These are phyloP conservation scores for Ochropacha duplaris DNA, from an alignment of 2,888 invertebrate species.

Conservation along the genomic window DNA sequence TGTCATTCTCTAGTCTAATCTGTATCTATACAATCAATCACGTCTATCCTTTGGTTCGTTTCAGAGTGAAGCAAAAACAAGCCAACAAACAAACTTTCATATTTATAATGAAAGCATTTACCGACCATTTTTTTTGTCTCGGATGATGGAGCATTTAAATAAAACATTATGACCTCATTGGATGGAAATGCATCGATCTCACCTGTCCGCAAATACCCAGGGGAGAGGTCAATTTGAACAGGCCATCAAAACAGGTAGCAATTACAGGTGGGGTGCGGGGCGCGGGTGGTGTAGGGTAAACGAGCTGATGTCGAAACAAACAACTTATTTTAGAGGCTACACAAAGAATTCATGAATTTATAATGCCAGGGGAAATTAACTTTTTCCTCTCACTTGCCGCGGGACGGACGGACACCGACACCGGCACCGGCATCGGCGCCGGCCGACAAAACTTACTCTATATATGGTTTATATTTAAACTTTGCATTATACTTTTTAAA, in stretches of 20 bases:
- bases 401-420: constrained; percentile 8
- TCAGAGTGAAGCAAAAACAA: no score
- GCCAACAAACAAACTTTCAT: no score
- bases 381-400: constrained; percentile 55
- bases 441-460: neutral
- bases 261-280: constrained; percentile 46
- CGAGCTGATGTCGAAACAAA: constrained; percentile 62
- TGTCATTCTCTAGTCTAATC: no score
- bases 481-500: neutral
- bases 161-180: neutral
- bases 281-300: constrained; percentile 31
- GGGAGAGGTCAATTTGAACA: constrained; percentile 21
- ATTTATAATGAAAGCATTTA: no score
- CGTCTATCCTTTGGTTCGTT: no score
- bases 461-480: neutral
- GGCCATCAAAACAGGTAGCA: constrained; percentile 46
- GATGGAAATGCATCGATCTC: constrained; percentile 27
- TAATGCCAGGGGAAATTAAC: constrained; percentile 74
- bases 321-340: constrained; percentile 68
- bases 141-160: neutral
- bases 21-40: no score
- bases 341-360: constrained; percentile 78
- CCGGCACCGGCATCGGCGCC: neutral
- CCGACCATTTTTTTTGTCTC: neutral
- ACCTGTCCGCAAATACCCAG: constrained; percentile 8